phyloP scores from a whole-genome alignment of 2,113 vertebrate genomes.

The Bubo blakistoni region DNA sequence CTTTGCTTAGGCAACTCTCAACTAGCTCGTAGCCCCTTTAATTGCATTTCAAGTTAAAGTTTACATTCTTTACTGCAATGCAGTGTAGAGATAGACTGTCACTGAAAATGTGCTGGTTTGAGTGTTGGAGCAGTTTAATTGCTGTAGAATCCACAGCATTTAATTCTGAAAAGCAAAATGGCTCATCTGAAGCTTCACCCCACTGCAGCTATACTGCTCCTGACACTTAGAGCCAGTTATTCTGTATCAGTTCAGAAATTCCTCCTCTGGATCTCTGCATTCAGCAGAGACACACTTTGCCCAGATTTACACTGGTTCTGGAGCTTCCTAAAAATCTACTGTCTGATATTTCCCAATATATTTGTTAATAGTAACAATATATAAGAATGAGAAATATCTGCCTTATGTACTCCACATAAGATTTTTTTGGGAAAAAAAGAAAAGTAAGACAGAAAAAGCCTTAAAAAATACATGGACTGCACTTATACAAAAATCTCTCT shows the following conservation, averaged over 20 bases:
- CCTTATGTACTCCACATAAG: not conserved
- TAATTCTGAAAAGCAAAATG: not conserved
- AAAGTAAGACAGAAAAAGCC: not conserved
- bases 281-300: not conserved
- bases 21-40: not conserved
- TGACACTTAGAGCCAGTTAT: not conserved
- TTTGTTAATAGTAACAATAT: not conserved
- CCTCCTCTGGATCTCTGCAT: not conserved
- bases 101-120: not conserved
- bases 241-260: not conserved
- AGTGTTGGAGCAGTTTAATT: not conserved
- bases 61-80: not conserved
- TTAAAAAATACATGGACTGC: not conserved
- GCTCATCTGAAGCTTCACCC: not conserved
- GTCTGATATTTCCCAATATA: not conserved
- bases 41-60: not conserved
- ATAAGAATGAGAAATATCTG: not conserved
- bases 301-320: not conserved
- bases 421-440: no score
- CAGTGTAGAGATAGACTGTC: not conserved
- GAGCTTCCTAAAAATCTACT: not conserved
- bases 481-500: rapidly evolving
- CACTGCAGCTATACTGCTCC: not conserved
- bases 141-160: not conserved
- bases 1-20: not conserved